Base-by-base conservation (phyloP, 2,113 vertebrate genomes). In the Nothobranchius furzeri region DNA sequence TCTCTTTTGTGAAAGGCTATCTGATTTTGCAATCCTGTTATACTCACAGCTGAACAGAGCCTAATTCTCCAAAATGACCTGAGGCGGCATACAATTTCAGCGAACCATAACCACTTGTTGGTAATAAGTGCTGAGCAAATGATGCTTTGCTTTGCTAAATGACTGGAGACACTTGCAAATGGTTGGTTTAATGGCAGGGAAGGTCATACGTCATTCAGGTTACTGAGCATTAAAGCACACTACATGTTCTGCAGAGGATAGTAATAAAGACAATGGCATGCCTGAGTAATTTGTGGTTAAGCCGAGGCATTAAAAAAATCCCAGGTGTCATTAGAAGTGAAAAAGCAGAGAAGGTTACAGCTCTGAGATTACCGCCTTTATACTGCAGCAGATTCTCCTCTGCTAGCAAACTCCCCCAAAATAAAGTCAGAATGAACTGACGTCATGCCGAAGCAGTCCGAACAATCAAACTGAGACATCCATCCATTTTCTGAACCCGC, bases 161-260 rank as follows among this genome's bases (percentile, higher is more conserved):
- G 79, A 77, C 60, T 65, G 71, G 69, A 72, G n/a, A 68, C 71
- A 70, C 64, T 76, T 60, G 61, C 69, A 71, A 85, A 81, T 70
- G 72, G 75, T 70, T 37, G 58, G 46, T 58, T 71, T 85, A 75
- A 84, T 75, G 85, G 63, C 65, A 57, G 36, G 11, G 42, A 78
- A 65, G 81, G 68, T 87, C 83, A 85, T 59, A 63, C 73, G 77
- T 74, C 78, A 64, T 73, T 79, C 68, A 78, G 37, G 77, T 78
- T 83, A 78, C 61, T 60, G 74, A 73, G 64, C 79, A 84, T 87
- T 86, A 74, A 83, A 82, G 71, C 82, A 73, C 64, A 68, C 49
- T 70, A 50, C 57, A 55, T 63, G 62, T 70, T 71, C 63, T 36
- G 59, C 60, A 17, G 82, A 36, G 7, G 24, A 47, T 30, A 58